Base-by-base conservation (phyloP, 2,113 vertebrate genomes). In the Aspiorhynchus laticeps region DNA sequence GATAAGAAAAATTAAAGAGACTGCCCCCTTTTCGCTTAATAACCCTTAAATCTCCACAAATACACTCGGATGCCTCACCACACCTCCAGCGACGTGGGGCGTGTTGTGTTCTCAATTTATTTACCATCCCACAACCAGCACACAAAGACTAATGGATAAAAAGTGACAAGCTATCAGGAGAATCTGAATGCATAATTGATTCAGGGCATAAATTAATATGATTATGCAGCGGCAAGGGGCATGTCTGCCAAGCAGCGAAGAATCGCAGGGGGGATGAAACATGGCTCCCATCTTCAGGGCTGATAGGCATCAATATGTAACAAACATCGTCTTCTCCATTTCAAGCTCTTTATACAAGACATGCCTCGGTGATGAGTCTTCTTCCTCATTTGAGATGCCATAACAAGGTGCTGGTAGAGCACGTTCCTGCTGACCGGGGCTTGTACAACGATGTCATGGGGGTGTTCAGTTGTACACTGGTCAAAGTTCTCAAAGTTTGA, bases 161-260 rank as follows among this genome's bases (percentile, higher is more conserved):
- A 96, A 93, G 95, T 96, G 96, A 97, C 96, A 97, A 95, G 95
- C 95, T 96, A 96, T 96, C 96, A 91, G 92, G 92, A 93, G 94
- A 96, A 96, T 95, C 93, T 95, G 95, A 96, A 97, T 97, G 96
- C 95, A 97, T 97, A 97, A 97, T 97, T 96, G 96, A 97, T 97
- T 93, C 91, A 91, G 85, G 93, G 96, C 95, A 97, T 97, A 97
- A 96, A 97, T 97, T 97, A 97, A 96, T 96, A 96, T 93, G 95
- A 97, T 97, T 96, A 96, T 95, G 93, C 93, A 93, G 95, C 95
- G 93, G 95, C 94, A 95, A 94, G 94, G 93, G 90, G 93, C 89
- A 93, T 91, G 93, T 91, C 96, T 96, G 95, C 95, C 95, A 96
- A 94, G 93, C 91, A 92, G 86, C 94, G 95, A 93, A 95, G 96